Evolutionary conservation across 2,888 invertebrate species (phyloP), one percentile per base, ranked within the genome.

Genomic region (Metallyticus violacea): DNA sequence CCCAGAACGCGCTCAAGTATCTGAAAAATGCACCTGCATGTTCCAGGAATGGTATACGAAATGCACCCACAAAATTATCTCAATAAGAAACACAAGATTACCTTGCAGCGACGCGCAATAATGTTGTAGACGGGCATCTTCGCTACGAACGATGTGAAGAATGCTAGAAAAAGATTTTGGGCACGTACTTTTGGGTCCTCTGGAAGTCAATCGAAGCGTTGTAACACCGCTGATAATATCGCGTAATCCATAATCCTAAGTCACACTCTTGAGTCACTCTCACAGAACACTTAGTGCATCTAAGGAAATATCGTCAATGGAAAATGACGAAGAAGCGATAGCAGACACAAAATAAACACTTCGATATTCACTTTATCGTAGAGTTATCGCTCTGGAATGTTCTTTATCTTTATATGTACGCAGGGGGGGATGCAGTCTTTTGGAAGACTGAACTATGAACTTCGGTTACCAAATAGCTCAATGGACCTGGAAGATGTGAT

Each of bases 91-190:
- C 9, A 62, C 9, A 62, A 62, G 26, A 91, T 92, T 93, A 94
- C 94, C 94, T 94, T 94, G 90, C 93, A 94, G 91, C 94, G 93
- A 90, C 94, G 93, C 88, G 94, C 92, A 90, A 94, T 93, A 89
- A 94, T 94, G 91, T 94, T 94, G 91, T 94, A 94, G 89, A 94
- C 94, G 89, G 94, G 94, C 94, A 94, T 94, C 89, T 89, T 89
- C 87, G 88, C 40, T 26, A 5, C 26, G 26, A 26, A 26, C 3
- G 9, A 82, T 9, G n/a, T 2, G 25, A 81, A 25, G 7, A 9
- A 22, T 81, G 25, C 81, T 28, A 27, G 80, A 26, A 62, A 7
- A n/a, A n/a, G n/a, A n/a, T n/a, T n/a, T n/a, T n/a, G 40, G 7
- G 4, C 15, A 15, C 15, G 40, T 7, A 40, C 9, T 40, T 2